These are phyloP conservation scores for Poecilia latipinna DNA, from an alignment of 2,113 vertebrate genomes.

Conservation along the genomic window DNA sequence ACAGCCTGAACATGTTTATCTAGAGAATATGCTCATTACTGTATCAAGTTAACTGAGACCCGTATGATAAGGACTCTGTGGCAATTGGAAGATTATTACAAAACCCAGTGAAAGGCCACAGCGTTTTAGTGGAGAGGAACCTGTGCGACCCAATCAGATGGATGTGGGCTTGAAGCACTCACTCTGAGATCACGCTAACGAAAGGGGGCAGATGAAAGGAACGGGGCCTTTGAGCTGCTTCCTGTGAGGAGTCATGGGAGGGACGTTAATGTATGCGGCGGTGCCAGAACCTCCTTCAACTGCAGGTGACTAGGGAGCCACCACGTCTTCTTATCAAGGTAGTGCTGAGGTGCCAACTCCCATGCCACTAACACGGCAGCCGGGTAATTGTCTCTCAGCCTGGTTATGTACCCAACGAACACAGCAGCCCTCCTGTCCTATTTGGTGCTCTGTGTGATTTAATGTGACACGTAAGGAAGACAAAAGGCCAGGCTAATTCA, in stretches of 20 bases:
- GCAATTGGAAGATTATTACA: conserved; percentile 1
- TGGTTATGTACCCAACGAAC: conserved; percentile 89
- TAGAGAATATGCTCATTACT: too few relatives aligned
- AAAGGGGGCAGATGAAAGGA: conserved; percentile 87
- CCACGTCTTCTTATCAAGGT: conserved; percentile 88
- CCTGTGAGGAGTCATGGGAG: conserved; percentile 63
- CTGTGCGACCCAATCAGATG: conserved; percentile 67
- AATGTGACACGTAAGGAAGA: conserved; percentile 91
- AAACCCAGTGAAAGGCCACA: conserved; percentile 22
- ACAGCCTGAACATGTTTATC: too few relatives aligned
- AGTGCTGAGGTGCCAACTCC: conserved; percentile 88
- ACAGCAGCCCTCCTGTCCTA: conserved; percentile 82
- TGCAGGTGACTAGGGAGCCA: conserved; percentile 85
- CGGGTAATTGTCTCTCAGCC: conserved; percentile 84
- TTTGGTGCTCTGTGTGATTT: conserved; percentile 87
- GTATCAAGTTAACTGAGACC: not conserved
- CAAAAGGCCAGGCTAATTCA: conserved; percentile 96
- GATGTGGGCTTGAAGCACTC: conserved; percentile 32
- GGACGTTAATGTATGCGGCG: conserved; percentile 87
- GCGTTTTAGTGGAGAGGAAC: conserved; percentile 43
- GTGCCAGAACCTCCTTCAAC: conserved; percentile 72
- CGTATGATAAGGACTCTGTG: not conserved
- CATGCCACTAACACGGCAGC: conserved; percentile 73
- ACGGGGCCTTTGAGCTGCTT: conserved; percentile 60
- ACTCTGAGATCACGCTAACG: conserved; percentile 65